Base-by-base conservation (phyloP, 2,797 vertebrate species). In the Esox masquinongy region DNA sequence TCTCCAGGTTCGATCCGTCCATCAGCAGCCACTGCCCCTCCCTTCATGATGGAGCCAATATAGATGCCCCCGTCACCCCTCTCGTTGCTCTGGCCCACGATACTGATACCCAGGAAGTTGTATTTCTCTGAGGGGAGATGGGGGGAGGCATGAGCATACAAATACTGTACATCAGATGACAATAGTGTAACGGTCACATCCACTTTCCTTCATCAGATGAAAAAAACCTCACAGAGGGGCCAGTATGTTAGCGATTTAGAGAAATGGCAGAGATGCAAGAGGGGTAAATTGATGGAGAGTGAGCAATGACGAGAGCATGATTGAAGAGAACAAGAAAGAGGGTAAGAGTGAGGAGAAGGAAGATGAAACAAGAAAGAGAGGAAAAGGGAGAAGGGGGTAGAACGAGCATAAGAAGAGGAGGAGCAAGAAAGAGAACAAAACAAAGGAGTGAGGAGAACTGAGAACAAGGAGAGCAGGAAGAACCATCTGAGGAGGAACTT, bases 31-130 rank as follows among this genome's bases (percentile, higher is more conserved):
- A 97, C 96, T 0, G 96, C 96, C 1, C 96, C 96, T 11, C 95
- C 95, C 83, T 96, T 96, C 95, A 96, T 96, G 80, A 96, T 96
- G 73, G 95, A 96, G 70, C 96, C 96, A 0, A 97, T 97, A 89
- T 97, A 97, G 89, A 97, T 97, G 75, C 96, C 96, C 2, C 96
- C 96, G 0, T 97, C 96, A 0, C 96, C 96, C 16, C 96, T 89
- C 82, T 98, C 96, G 0, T 97, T 98, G 88, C 96, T 98, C 83
- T 98, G 96, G 19, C 96, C 96, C 84, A 97, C 96, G 0, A 97
- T 97, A 87, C 96, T 97, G 87, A 97, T 97, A 70, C 96, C 96
- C 90, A 97, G 80, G 88, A 98, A 98, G 86, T 96, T 97, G 89
- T 97, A 97, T 84, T 93, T 95, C 78, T 92, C 95, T 96, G 84